phyloP scores from a whole-genome alignment of 2,797 vertebrate genomes.

The Gambusia yucatana region DNA sequence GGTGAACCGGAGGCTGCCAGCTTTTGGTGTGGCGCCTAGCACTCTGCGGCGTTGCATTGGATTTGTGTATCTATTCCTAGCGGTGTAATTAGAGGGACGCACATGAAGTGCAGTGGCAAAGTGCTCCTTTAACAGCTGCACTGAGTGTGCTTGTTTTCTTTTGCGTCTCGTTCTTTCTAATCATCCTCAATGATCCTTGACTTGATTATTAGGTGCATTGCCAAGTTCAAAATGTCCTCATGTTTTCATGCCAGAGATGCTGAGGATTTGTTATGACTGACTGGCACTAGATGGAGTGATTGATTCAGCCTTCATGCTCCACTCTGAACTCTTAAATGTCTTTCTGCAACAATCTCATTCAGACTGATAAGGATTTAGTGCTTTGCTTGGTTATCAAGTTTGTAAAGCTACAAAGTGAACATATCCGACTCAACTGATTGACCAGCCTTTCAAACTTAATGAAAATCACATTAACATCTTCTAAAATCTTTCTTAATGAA shows the following conservation, averaged over 20 bases:
- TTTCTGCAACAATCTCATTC: constrained; percentile 37
- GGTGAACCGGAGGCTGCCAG: constrained; percentile 57
- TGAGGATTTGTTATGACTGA: constrained; percentile 45
- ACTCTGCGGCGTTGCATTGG: constrained; percentile 60
- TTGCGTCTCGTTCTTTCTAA: constrained; percentile 81
- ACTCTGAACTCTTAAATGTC: constrained; percentile 60
- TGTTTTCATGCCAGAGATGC: constrained; percentile 81
- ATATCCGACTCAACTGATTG: background rate
- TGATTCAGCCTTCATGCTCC: constrained; percentile 48
- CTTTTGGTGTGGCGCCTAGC: constrained; percentile 72
- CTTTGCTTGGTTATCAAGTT: background rate
- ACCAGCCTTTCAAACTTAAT: background rate
- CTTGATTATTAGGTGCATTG: constrained; percentile 89
- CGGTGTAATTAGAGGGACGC: constrained; percentile 82
- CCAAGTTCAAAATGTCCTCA: constrained; percentile 84
- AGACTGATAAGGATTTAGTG: constrained; percentile 39
- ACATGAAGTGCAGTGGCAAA: constrained; percentile 82
- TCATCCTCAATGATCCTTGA: constrained; percentile 80
- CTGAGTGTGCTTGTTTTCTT: constrained; percentile 83
- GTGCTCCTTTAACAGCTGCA: constrained; percentile 85
- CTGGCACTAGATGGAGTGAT: constrained; percentile 71
- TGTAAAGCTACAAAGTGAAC: background rate
- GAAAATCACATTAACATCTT: background rate
- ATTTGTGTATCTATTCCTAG: constrained; percentile 81
- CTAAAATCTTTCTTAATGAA: background rate